Conservation (phyloP, 2,888 invertebrate genomes). For the Melieria picta region DNA sequence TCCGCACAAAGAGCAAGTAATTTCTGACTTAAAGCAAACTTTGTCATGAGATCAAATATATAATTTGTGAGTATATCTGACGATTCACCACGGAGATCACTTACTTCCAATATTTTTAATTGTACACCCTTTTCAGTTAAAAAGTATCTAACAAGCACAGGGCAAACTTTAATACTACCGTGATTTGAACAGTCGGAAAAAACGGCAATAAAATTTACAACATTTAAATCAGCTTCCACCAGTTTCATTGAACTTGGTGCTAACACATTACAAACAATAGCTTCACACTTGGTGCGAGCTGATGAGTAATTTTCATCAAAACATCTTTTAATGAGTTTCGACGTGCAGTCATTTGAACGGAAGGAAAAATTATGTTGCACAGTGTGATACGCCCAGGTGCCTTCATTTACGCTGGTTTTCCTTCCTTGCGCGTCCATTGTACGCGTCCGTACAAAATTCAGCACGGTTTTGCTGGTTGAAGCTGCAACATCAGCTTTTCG, state of each 20-base stretch:
- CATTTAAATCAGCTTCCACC: slow-evolving; percentile 33
- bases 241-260: slow-evolving; percentile 32
- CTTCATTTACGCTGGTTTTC: too few relatives aligned
- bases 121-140: slow-evolving; percentile 35
- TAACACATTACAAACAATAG: slow-evolving; percentile 35
- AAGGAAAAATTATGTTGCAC: slow-evolving; percentile 15
- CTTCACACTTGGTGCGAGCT: slow-evolving; percentile 24
- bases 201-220: slow-evolving; percentile 35
- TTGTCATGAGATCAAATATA: slow-evolving; percentile 22
- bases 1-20: slow-evolving; percentile 37
- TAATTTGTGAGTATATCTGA: slow-evolving; percentile 38
- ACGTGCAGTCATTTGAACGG: slow-evolving; percentile 22
- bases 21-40: slow-evolving; percentile 32
- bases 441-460: too few relatives aligned
- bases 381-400: neutral
- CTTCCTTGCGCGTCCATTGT: too few relatives aligned
- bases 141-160: slow-evolving; percentile 41
- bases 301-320: slow-evolving; percentile 22
- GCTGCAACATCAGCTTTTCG: too few relatives aligned
- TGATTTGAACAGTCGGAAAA: slow-evolving; percentile 41
- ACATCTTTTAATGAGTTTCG: slow-evolving; percentile 25
- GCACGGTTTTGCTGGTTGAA: too few relatives aligned
- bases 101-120: slow-evolving; percentile 33
- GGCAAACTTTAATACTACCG: slow-evolving; percentile 38
- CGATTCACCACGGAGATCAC: slow-evolving; percentile 37